Evolutionary conservation across 2,888 invertebrate genomes (phyloP).

Genomic region (Sepiola atlantica): DNA sequence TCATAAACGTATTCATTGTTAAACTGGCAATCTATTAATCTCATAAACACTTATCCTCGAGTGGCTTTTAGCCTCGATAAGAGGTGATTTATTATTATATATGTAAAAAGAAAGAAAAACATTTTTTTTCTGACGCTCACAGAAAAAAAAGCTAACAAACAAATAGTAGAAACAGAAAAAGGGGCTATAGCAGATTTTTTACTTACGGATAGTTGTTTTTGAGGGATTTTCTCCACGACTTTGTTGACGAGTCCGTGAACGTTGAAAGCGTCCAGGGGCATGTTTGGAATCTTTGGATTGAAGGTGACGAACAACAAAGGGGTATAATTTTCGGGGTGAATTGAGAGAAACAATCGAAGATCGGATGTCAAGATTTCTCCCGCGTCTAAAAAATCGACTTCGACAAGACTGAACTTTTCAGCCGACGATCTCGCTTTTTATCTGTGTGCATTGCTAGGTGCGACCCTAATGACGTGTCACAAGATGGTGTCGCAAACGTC

Average conservation of each 20-base stretch:
- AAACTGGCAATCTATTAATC: too few species aligned
- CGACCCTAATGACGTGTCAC: neutral
- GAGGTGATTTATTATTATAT: too few species aligned
- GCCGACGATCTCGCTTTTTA: neutral
- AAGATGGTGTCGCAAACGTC: neutral
- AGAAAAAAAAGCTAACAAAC: neutral
- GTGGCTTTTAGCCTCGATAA: too few species aligned
- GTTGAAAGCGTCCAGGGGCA: slow-evolving; percentile 49
- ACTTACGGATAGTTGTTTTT: slow-evolving; percentile 49
- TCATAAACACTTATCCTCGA: too few species aligned
- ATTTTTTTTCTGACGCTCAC: too few species aligned
- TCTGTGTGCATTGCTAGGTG: neutral
- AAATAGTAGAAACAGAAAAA: neutral
- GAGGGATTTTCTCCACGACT: slow-evolving; percentile 52
- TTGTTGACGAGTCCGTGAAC: slow-evolving; percentile 51
- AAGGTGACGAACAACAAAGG: neutral
- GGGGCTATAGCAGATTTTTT: neutral
- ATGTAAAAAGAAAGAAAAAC: neutral
- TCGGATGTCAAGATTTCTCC: neutral
- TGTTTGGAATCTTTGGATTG: neutral
- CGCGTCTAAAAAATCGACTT: neutral
- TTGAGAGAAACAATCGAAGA: neutral
- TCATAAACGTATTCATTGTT: too few species aligned
- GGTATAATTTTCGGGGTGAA: neutral
- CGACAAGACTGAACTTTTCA: neutral